phyloP scores from a whole-genome alignment of 2,888 invertebrate species.

The Catonia carolina region DNA sequence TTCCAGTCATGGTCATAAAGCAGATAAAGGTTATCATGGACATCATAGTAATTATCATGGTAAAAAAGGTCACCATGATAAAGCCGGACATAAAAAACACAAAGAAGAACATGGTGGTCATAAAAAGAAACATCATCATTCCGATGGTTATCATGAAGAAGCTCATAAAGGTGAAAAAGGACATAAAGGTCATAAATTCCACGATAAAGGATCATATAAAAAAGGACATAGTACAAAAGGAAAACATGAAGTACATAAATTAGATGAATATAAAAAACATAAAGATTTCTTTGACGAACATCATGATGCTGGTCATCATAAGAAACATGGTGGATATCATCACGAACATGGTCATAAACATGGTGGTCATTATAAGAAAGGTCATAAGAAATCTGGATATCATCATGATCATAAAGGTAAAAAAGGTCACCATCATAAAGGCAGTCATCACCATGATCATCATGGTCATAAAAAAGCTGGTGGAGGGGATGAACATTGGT shows the following conservation, averaged over 20 bases:
- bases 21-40: conserved; percentile 63
- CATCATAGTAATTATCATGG: conserved; percentile 61
- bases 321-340: conserved; percentile 69
- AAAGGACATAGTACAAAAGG: conserved; percentile 83
- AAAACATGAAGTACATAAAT: conserved; percentile 75
- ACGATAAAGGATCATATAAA: conserved; percentile 65
- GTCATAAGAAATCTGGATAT: conserved; percentile 69
- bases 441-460: conserved; percentile 70
- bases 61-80: conserved; percentile 67
- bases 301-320: conserved; percentile 72
- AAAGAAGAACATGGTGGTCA: conserved; percentile 56
- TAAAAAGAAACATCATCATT: conserved; percentile 57
- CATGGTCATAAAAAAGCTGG: conserved; percentile 72
- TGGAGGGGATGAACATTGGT: conserved; percentile 69
- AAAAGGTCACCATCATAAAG: conserved; percentile 73
- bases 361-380: conserved; percentile 73
- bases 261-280: conserved; percentile 79
- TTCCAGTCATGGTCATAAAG: conserved; percentile 60
- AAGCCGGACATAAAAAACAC: conserved; percentile 55
- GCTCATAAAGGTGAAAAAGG: conserved; percentile 61
- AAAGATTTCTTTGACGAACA: conserved; percentile 82
- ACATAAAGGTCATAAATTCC: conserved; percentile 58
- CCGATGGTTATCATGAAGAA: conserved; percentile 57
- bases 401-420: conserved; percentile 73
- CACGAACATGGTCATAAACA: conserved; percentile 75